A percentile compares a stretch with the other conserved stretches of the same genome.
These are phyloP conservation scores for Oncorhynchus masou DNA, from an alignment of 2,113 vertebrate species.

Conservation along the genomic window DNA sequence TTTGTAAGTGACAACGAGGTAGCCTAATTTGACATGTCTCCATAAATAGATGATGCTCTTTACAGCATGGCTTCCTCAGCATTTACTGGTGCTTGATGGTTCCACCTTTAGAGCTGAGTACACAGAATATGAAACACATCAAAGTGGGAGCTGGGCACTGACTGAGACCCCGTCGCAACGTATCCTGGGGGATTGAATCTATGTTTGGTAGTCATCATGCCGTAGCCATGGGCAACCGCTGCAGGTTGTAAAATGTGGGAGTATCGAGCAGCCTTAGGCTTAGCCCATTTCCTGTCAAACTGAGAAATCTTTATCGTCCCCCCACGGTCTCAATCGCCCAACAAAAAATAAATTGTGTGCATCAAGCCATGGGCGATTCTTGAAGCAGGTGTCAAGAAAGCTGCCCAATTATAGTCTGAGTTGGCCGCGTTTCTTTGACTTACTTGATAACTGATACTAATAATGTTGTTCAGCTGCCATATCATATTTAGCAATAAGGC, in stretches of 20 bases:
- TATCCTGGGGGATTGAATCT: background rate
- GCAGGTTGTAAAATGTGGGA: background rate
- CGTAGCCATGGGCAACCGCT: background rate
- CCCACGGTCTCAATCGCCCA: conserved; percentile 4
- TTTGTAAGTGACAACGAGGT: conserved; percentile 1
- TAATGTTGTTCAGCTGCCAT: no score
- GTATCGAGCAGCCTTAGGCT: conserved; percentile 3
- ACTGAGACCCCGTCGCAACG: conserved; percentile 2
- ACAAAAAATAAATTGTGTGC: no score
- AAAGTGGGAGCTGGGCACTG: background rate
- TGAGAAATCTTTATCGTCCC: conserved; percentile 12
- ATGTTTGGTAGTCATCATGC: background rate
- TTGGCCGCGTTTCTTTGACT: no score
- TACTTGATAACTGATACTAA: no score
- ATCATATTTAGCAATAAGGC: no score
- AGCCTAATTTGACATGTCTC: conserved; percentile 25
- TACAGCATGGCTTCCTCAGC: conserved; percentile 11
- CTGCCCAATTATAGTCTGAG: no score
- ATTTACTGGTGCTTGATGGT: conserved; percentile 28
- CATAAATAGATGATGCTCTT: conserved; percentile 40
- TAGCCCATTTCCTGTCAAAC: conserved; percentile 1
- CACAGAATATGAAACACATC: conserved; percentile 3
- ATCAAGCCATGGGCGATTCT: no score
- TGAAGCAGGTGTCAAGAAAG: no score
- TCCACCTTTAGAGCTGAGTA: background rate